phyloP scores from a whole-genome alignment of 2,113 vertebrate genomes.

The Phalacrocorax brasilianus region DNA sequence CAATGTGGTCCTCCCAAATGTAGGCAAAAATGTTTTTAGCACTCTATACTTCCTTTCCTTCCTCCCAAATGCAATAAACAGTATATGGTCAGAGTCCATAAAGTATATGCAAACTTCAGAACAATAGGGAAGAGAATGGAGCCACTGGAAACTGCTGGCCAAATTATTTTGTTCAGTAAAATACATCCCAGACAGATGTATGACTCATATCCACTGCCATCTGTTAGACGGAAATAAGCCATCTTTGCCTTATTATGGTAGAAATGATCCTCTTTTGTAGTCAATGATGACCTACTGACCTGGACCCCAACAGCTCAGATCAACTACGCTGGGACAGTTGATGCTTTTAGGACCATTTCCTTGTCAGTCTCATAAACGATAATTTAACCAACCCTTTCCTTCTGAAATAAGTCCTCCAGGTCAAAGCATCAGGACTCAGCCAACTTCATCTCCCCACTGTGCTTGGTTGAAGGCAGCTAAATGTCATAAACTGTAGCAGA shows the following conservation, averaged over 20 bases:
- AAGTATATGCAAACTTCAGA: neutral
- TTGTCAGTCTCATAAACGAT: neutral
- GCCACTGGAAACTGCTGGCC: neutral
- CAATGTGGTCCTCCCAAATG: neutral
- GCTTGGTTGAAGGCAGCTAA: neutral
- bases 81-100: neutral
- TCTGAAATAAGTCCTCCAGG: neutral
- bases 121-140: neutral
- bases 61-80: neutral
- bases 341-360: neutral
- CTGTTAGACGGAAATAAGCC: constrained; percentile 31
- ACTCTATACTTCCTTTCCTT: neutral
- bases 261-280: constrained; percentile 44
- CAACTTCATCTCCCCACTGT: neutral
- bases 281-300: constrained; percentile 45
- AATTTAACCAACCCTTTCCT: neutral
- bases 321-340: neutral
- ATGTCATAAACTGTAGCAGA: neutral
- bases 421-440: neutral
- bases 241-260: constrained; percentile 55
- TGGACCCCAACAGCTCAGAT: constrained; percentile 17
- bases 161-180: constrained; percentile 16
- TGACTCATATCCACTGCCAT: constrained; percentile 45
- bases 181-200: constrained; percentile 10
- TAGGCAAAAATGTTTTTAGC: neutral